These are phyloP conservation scores for Rhagium mordax DNA, from an alignment of 2,888 invertebrate genomes.

Conservation along the genomic window DNA sequence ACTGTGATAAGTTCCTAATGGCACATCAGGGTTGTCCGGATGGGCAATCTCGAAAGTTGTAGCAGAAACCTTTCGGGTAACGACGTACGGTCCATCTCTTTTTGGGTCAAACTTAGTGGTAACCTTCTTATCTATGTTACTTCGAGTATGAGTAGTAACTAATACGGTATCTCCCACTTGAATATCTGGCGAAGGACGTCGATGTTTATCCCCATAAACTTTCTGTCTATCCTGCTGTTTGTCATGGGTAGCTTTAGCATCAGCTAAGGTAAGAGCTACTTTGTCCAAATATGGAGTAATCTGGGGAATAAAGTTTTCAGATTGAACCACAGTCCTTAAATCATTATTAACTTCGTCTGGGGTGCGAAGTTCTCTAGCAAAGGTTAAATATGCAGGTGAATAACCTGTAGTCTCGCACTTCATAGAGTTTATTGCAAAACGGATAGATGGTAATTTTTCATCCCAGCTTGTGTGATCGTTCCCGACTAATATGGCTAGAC, in stretches of 20 bases:
- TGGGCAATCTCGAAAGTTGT: neutral
- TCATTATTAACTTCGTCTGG: constrained; percentile 52
- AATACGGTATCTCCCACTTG: neutral
- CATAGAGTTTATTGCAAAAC: constrained; percentile 64
- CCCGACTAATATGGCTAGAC: constrained; percentile 54
- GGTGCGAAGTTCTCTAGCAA: constrained; percentile 61
- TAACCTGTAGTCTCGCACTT: constrained; percentile 55
- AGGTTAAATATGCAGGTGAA: constrained; percentile 61
- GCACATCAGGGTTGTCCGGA: neutral
- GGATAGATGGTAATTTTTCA: constrained; percentile 57
- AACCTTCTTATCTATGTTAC: neutral
- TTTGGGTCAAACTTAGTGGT: neutral
- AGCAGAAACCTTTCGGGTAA: neutral
- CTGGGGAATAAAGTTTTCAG: constrained; percentile 35
- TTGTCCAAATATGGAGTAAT: constrained; percentile 55
- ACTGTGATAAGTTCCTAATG: neutral
- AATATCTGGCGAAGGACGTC: neutral
- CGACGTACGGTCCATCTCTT: neutral
- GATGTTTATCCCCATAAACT: neutral
- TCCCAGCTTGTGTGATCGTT: constrained; percentile 60
- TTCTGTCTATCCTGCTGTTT: neutral
- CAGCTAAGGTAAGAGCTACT: constrained; percentile 24
- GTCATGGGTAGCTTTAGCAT: constrained; percentile 28
- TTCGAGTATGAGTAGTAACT: neutral
- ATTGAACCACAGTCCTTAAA: constrained; percentile 34